Conservation (phyloP, 2,113 vertebrate species). For the Azemiops feae region DNA sequence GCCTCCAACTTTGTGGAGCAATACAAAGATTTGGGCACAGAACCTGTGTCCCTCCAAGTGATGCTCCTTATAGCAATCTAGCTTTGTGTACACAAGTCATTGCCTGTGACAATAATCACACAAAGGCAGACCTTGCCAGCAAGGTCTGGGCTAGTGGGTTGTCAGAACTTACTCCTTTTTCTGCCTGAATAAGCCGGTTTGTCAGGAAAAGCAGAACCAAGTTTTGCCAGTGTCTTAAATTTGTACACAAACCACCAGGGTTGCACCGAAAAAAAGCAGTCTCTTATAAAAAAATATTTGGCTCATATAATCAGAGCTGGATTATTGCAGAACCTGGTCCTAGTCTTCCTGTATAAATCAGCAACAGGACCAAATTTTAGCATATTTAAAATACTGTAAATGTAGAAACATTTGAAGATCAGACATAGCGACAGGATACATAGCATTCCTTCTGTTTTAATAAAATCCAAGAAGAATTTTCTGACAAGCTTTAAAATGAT, state of each 20-base stretch:
- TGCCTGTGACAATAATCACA: background rate
- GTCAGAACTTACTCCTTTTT: background rate
- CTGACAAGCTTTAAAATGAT: constrained; percentile 1
- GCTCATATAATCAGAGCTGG: background rate
- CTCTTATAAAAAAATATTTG: background rate
- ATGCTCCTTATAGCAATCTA: background rate
- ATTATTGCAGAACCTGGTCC: background rate
- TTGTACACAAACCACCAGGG: background rate
- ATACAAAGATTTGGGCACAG: background rate
- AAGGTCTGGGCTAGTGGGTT: background rate
- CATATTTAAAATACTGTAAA: background rate
- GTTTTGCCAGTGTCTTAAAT: background rate
- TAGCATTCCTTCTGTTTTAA: constrained; percentile 3
- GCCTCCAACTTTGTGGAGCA: background rate
- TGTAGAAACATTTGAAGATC: background rate
- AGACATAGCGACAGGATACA: constrained; percentile 7
- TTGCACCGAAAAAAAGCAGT: background rate
- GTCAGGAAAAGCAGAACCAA: background rate
- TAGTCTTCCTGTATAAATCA: background rate
- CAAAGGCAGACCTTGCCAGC: background rate
- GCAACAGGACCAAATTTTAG: background rate
- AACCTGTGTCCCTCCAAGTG: background rate
- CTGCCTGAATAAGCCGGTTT: background rate
- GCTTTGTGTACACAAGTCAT: background rate
- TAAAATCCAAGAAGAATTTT: background rate